A percentile compares a stretch with the other conserved stretches of the same genome.
Conservation (phyloP, 1,140 invertebrate species). For the Orussus abietinus region DNA sequence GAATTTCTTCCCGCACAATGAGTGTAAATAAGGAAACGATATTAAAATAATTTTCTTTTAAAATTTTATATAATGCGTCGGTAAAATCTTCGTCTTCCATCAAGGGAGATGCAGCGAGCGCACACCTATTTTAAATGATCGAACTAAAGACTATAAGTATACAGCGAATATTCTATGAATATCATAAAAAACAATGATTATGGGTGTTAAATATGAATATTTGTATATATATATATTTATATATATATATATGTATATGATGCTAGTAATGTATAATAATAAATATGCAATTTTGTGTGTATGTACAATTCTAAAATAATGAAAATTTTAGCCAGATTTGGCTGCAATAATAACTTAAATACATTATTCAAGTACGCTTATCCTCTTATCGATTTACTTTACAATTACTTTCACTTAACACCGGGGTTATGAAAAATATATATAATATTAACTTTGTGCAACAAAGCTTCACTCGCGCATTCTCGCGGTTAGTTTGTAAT, state of each 20-base stretch:
- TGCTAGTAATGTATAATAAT: slow-evolving; percentile 15
- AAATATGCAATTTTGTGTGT: slow-evolving; percentile 18
- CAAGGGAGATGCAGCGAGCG: not conserved
- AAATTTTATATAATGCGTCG: too few species aligned
- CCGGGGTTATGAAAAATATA: slow-evolving; percentile 52
- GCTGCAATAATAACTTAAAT: slow-evolving; percentile 37
- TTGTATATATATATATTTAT: slow-evolving; percentile 6
- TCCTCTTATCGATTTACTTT: slow-evolving; percentile 21
- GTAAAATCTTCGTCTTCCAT: too few species aligned
- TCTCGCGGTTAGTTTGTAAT: slow-evolving; percentile 18
- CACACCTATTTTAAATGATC: slow-evolving; percentile 8
- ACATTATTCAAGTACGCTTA: slow-evolving; percentile 25
- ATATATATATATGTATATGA: slow-evolving; percentile 14
- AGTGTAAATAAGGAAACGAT: too few species aligned
- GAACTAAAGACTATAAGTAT: slow-evolving; percentile 7
- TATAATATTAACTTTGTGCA: slow-evolving; percentile 51
- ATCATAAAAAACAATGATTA: slow-evolving; percentile 15
- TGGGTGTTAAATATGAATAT: slow-evolving; percentile 8
- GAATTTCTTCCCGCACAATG: too few species aligned
- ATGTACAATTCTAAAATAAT: slow-evolving; percentile 20
- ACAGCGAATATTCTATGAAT: slow-evolving; percentile 7
- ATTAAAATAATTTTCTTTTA: too few species aligned
- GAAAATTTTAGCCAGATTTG: slow-evolving; percentile 9
- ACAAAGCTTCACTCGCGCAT: slow-evolving; percentile 30
- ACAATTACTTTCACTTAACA: slow-evolving; percentile 41